A percentile compares a stretch with the other conserved stretches of the same genome.
Conservation (phyloP, 2,113 vertebrate genomes). For the Engystomops pustulosus region DNA sequence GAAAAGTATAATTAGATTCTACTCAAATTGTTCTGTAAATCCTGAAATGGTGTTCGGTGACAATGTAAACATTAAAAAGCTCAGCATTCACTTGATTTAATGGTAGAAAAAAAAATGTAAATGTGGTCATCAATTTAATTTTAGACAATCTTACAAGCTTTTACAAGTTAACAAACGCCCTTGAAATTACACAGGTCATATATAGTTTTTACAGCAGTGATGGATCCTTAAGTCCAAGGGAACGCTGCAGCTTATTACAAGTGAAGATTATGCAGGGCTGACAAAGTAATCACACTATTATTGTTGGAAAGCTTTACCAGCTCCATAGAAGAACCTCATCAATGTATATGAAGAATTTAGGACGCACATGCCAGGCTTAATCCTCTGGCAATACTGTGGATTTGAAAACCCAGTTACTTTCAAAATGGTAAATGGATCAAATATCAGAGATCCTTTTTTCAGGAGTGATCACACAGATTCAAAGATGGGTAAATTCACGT, state of each 20-base stretch:
- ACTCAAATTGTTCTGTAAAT: slow-evolving; percentile 21
- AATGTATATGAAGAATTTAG: slow-evolving; percentile 17
- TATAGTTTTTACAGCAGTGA: slow-evolving; percentile 11
- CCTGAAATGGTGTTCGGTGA: background rate
- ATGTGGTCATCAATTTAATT: background rate
- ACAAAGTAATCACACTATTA: slow-evolving; percentile 27
- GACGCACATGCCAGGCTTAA: slow-evolving; percentile 7
- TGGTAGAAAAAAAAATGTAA: background rate
- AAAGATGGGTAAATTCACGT: too few species aligned
- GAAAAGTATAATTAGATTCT: background rate
- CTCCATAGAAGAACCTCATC: slow-evolving; percentile 23
- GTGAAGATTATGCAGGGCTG: background rate
- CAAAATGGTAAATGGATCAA: slow-evolving; percentile 6
- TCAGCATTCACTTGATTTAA: slow-evolving; percentile 10
- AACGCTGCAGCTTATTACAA: slow-evolving; percentile 29
- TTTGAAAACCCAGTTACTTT: background rate
- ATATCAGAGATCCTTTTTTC: background rate
- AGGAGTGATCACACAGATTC: too few species aligned
- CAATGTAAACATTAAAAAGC: background rate
- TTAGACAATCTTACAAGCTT: background rate
- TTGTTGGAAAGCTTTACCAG: slow-evolving; percentile 27
- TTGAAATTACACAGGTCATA: background rate
- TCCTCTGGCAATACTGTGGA: slow-evolving; percentile 14
- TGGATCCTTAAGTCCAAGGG: slow-evolving; percentile 16
- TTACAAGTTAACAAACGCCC: slow-evolving; percentile 2